phyloP scores from a whole-genome alignment of 2,888 invertebrate species.

The Criorhina ranunculi region DNA sequence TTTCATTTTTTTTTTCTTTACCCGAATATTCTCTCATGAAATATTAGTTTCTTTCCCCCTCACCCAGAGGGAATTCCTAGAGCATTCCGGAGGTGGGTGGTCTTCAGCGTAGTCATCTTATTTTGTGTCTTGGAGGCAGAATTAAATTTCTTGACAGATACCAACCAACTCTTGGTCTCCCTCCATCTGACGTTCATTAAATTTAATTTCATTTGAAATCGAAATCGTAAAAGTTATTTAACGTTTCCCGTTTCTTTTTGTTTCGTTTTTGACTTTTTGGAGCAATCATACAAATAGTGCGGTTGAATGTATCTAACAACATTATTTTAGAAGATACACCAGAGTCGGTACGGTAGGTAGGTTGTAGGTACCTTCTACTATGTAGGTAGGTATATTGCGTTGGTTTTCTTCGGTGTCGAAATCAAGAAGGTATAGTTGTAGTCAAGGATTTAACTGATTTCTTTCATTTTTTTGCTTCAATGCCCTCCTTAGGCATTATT shows the following conservation, averaged over 20 bases:
- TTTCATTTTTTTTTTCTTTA: slow-evolving; percentile 9
- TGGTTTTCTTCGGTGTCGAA: slow-evolving; percentile 49
- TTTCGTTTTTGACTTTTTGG: background rate
- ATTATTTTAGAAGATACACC: slow-evolving; percentile 29
- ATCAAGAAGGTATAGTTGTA: slow-evolving; percentile 63
- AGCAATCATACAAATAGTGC: slow-evolving; percentile 36
- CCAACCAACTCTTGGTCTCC: background rate
- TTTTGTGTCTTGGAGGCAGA: slow-evolving; percentile 73
- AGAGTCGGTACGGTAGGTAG: no score
- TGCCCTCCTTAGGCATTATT: slow-evolving; percentile 42
- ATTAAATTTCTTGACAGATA: slow-evolving; percentile 75
- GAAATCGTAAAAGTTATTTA: slow-evolving; percentile 75
- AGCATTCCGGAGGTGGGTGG: slow-evolving; percentile 66
- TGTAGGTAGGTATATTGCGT: slow-evolving; percentile 13
- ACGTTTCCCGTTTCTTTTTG: slow-evolving; percentile 47
- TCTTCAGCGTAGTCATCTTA: slow-evolving; percentile 56
- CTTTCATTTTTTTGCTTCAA: slow-evolving; percentile 4
- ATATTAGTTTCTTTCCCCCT: slow-evolving; percentile 70
- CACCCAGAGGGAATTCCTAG: slow-evolving; percentile 68
- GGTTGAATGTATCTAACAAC: slow-evolving; percentile 22
- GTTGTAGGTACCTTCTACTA: background rate
- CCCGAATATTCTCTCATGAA: slow-evolving; percentile 57
- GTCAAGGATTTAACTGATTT: slow-evolving; percentile 72
- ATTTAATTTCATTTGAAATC: slow-evolving; percentile 76
- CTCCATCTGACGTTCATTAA: slow-evolving; percentile 57